Conservation (phyloP, 2,797 vertebrate species). For the Eulemur coronatus region DNA sequence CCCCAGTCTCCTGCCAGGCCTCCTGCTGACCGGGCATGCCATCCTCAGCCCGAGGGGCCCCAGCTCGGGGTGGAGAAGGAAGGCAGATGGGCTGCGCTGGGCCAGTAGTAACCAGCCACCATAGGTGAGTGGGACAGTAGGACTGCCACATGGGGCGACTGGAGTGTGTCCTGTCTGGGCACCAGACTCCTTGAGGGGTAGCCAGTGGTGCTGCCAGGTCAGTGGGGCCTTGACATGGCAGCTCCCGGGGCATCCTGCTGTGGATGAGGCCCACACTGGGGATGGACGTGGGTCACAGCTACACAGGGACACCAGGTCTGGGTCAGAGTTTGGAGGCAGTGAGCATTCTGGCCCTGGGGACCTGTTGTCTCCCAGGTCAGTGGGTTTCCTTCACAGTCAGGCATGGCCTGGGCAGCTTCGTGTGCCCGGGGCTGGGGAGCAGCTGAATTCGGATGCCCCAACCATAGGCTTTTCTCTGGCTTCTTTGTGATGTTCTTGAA, state of each 20-base stretch:
- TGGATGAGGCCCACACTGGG: neutral
- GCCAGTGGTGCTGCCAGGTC: neutral
- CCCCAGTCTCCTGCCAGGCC: neutral
- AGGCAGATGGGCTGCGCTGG: neutral
- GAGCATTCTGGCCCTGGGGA: neutral
- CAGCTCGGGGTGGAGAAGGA: neutral
- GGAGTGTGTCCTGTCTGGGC: fast-evolving
- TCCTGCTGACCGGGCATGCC: fast-evolving
- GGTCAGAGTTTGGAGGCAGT: neutral
- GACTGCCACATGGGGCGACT: neutral
- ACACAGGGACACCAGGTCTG: neutral
- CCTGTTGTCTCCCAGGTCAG: neutral
- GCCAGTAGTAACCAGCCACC: too few relatives aligned
- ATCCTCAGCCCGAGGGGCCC: neutral
- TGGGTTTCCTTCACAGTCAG: neutral
- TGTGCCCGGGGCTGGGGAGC: neutral
- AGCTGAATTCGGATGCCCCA: fast-evolving
- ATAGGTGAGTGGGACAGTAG: neutral
- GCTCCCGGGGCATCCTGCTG: neutral
- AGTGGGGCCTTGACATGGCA: neutral
- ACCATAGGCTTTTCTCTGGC: neutral
- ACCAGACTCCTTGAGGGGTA: fast-evolving
- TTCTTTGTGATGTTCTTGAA: neutral
- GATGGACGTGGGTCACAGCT: neutral
- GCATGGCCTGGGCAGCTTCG: neutral